Conservation (phyloP, 2,797 vertebrate genomes). For the Zenarchopterus dispar region DNA sequence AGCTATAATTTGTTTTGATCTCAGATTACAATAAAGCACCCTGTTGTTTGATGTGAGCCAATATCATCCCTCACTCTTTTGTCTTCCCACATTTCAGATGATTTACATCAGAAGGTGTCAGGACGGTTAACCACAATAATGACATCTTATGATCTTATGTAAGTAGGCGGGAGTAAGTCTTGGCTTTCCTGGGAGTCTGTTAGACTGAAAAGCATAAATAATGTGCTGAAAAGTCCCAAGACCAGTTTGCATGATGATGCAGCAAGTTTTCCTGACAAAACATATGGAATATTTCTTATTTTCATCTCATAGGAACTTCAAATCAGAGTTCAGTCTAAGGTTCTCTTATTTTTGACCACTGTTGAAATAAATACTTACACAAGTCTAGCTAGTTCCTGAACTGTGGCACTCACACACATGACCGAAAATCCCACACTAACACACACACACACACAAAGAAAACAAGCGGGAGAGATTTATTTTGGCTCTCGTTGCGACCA, state of each 20-base stretch:
- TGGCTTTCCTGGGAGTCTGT: conserved; percentile 31
- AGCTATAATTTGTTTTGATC: conserved; percentile 51
- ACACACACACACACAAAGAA: conserved; percentile 57
- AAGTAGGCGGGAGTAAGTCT: conserved; percentile 52
- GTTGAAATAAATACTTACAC: conserved; percentile 42
- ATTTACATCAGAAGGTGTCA: conserved; percentile 54
- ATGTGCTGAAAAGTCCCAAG: conserved; percentile 48
- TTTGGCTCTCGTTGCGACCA: conserved; percentile 65
- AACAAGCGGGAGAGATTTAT: conserved; percentile 78
- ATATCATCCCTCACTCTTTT: conserved; percentile 30
- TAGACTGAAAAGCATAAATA: conserved; percentile 41
- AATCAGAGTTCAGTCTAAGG: conserved; percentile 32
- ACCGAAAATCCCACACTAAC: conserved; percentile 19
- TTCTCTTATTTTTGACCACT: conserved; percentile 29
- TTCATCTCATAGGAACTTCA: conserved; percentile 23
- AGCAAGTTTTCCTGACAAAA: conserved; percentile 35
- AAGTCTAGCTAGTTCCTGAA: conserved; percentile 25
- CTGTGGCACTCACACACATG: conserved; percentile 9
- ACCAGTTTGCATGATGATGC: conserved; percentile 46
- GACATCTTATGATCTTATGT: conserved; percentile 56
- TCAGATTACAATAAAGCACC: conserved; percentile 47
- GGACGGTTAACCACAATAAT: conserved; percentile 57
- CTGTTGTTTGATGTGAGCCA: conserved; percentile 42
- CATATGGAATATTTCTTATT: conserved; percentile 20
- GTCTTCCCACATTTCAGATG: conserved; percentile 49